Base-by-base conservation (phyloP, 2,113 vertebrate species). In the Gorsachius goisagi region DNA sequence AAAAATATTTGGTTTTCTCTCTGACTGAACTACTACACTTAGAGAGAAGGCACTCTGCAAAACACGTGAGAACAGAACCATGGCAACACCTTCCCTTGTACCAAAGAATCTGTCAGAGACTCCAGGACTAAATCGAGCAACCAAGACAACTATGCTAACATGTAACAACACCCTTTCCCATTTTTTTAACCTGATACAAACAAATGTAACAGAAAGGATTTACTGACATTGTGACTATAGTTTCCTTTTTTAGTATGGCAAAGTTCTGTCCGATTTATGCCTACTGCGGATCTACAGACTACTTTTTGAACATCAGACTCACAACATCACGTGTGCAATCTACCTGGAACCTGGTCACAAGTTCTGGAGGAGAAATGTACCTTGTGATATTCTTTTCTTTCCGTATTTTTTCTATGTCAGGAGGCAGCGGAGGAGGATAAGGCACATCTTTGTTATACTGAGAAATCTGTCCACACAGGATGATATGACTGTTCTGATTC, bases 401-500 rank as follows among this genome's bases (percentile, higher is more conserved):
- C 93, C 78, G 98, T 66, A 97, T 88, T 85, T 98, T 97, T 94
- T 98, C 98, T 19, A 85, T 95, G 30, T 97, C 96, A 37, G 98
- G 89, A 45, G 97, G 97, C 53, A 99, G 96, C 0, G 99, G 99
- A 50, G 99, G 99, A 87, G 99, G 99, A 90, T 99, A 99, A n/a
- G 99, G 98, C 33, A 99, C 98, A 20, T 99, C 99, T 96, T 98
- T 99, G 97, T 99, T 99, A 96, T 99, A 99, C 97, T 99, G 99
- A 26, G 99, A 99, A 93, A 99, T 99, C 58, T 99, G 99, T 71
- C 99, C 99, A 87, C 99, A 99, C 80, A 99, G 97, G 96, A 99
- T 98, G 91, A 99, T 98, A 73, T 99, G 99, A 87, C 99, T 97
- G 49, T 98, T 95, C 47, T 85, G 93, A 97, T 99, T 99, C 99